A percentile compares a stretch with the other conserved stretches of the same genome.
These are phyloP conservation scores for Sander vitreus DNA, from an alignment of 2,113 vertebrate species.

Conservation along the genomic window DNA sequence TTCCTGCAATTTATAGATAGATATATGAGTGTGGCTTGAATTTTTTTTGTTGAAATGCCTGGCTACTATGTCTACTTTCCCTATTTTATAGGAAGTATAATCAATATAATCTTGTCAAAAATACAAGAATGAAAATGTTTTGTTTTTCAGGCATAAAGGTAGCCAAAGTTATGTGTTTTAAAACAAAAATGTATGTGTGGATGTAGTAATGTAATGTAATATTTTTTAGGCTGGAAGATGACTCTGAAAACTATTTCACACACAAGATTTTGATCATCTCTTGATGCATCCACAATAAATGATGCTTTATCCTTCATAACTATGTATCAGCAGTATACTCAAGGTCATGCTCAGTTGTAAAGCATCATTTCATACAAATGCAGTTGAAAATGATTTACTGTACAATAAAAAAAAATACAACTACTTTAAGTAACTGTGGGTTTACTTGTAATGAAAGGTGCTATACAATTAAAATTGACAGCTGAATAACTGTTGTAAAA, in stretches of 20 bases:
- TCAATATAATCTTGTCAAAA: background rate
- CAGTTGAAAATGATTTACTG: background rate
- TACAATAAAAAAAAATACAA: background rate
- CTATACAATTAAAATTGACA: too few species aligned
- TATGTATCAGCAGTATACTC: background rate
- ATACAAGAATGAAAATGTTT: too few species aligned
- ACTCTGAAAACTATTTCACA: background rate
- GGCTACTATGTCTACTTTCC: background rate
- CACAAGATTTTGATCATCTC: background rate
- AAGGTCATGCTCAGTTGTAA: background rate
- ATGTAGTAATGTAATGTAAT: too few species aligned
- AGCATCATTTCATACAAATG: background rate
- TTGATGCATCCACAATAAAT: background rate
- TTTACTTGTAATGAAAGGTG: too few species aligned
- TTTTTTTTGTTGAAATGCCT: background rate
- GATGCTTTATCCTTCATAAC: background rate
- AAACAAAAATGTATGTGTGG: too few species aligned
- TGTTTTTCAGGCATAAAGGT: too few species aligned
- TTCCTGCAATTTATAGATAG: too few species aligned
- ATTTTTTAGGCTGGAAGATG: background rate
- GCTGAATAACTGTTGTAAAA: constrained; percentile 3
- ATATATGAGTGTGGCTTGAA: background rate
- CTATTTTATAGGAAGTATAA: background rate
- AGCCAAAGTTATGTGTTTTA: too few species aligned
- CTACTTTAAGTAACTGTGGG: background rate